Evolutionary conservation across 1,140 invertebrate species (phyloP), one percentile per base, ranked within the genome.

Genomic region (Musca vetustissima): DNA sequence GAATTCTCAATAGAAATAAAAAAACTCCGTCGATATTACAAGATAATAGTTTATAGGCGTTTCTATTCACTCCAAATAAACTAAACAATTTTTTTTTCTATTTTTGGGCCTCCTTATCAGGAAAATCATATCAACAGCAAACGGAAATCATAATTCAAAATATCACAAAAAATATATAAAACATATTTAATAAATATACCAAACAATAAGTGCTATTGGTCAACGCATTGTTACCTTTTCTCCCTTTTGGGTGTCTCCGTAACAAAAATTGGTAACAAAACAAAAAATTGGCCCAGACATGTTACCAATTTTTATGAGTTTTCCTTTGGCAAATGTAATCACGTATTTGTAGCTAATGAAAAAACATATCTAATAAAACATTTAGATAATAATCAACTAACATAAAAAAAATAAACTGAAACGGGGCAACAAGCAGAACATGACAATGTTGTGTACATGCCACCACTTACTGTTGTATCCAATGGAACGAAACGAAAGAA

Each of bases 131-230:
- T 61, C 57, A 61, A 43, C 36, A 43, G 15, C 21, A 19, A 52
- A 32, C 64, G 64, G 64, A 66, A 66, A 66, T 36, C 8, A 66
- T 66, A 66, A 66, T 66, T 66, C 64, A 66, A 66, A 66, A 22
- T 50, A 49, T 52, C 28, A 61, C 24, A 13, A 61, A 61, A 48
- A 66, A 50, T 13, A 21, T 2, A 21, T 21, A 53, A 53, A 53
- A 21, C 19, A 53, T 22, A 53, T 53, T 53, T 22, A 53, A 22
- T 53, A 22, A 53, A 53, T 53, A 22, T 22, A 53, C 19, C 24
- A 53, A 53, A 53, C 19, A 53, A 53, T 53, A 17, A 22, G 17
- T 17, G 19, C 1, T 52, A n/a, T 22, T 53, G 52, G 52, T 53
- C 19, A 22, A 7, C 28, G 36, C 11, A 13, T 7, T 43, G 7